Evolutionary conservation across 2,797 vertebrate genomes (phyloP).

Genomic region (Miichthys miiuy): DNA sequence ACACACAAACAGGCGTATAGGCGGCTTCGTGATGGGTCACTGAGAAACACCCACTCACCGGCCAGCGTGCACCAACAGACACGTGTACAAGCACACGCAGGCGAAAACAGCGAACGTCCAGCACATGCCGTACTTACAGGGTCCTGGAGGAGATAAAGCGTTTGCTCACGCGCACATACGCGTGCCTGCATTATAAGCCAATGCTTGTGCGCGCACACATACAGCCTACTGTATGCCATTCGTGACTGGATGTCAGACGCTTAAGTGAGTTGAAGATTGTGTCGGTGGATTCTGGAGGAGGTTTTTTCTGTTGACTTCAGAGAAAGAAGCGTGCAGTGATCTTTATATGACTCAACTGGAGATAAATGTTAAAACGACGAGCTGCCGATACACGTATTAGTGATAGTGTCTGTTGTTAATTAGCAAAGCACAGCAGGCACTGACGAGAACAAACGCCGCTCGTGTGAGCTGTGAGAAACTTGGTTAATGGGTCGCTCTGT

Average conservation of each 20-base stretch:
- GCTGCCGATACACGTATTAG: slow-evolving; percentile 13
- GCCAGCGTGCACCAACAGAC: slow-evolving; percentile 23
- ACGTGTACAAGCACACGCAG: slow-evolving; percentile 9
- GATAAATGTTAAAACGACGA: background rate
- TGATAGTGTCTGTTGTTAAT: slow-evolving; percentile 10
- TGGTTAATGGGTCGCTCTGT: slow-evolving; percentile 16
- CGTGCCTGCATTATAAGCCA: background rate
- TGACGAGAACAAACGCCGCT: slow-evolving; percentile 3
- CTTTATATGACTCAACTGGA: slow-evolving; percentile 35
- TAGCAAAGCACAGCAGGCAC: slow-evolving; percentile 6
- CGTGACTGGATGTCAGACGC: slow-evolving; percentile 55
- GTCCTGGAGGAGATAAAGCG: slow-evolving; percentile 25
- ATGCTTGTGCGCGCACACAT: background rate
- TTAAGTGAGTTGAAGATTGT: slow-evolving; percentile 40
- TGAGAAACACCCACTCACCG: slow-evolving; percentile 59
- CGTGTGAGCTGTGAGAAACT: background rate
- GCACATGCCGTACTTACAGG: slow-evolving; percentile 29
- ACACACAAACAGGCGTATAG: slow-evolving; percentile 42
- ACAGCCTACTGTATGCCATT: slow-evolving; percentile 37
- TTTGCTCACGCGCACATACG: slow-evolving; percentile 22
- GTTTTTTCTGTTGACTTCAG: slow-evolving; percentile 29
- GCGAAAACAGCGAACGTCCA: slow-evolving; percentile 19
- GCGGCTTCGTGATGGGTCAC: slow-evolving; percentile 65
- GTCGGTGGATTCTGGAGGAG: slow-evolving; percentile 60
- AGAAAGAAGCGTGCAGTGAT: slow-evolving; percentile 3